Base-by-base conservation (phyloP, 1,140 invertebrate species). In the Drosophila guanche region DNA sequence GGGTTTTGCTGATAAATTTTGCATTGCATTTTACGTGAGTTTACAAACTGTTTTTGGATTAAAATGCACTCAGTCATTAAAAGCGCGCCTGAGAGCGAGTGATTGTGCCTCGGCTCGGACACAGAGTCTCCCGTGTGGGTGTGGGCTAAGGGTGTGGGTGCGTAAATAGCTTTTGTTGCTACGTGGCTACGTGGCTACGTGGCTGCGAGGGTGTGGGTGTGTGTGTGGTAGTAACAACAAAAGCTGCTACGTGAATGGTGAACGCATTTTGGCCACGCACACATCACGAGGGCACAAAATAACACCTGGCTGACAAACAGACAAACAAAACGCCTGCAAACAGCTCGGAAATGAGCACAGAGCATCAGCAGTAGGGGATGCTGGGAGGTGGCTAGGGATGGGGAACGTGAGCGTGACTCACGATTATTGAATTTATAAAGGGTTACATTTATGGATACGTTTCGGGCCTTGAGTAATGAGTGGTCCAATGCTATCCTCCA, bases 31-130 rank as follows among this genome's bases (percentile, higher is more conserved):
- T 76, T 88, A 88, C 83, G 83, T 86, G 83, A 83, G 83, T 83
- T 86, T 71, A 65, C 83, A 86, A 86, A 86, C 84, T 69, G 83
- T 83, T 88, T 86, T 88, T 86, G 83, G 83, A 86, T 86, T 86
- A 86, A 86, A 88, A 90, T 74, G 85, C 84, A 85, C 72, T 88
- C 68, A 76, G 79, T 77, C 79, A 89, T 88, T 85, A 89, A 89
- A 89, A 86, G 77, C 74, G 77, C 74, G 85, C 59, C 84, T 84
- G 76, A 72, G 43, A 88, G 60, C 75, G 71, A 69, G 71, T 72
- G 84, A 89, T 84, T 89, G 84, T 76, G 70, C 62, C 72, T 56
- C 60, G 46, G 40, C 72, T 56, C 60, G 46, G 40, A 55, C 48
- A 54, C 40, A 66, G n/a, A 40, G 50, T 4, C 16, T 27, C 12